Evolutionary conservation across 2,113 vertebrate genomes (phyloP), one percentile per base, ranked within the genome.

Genomic region (Bambusicola thoracicus): DNA sequence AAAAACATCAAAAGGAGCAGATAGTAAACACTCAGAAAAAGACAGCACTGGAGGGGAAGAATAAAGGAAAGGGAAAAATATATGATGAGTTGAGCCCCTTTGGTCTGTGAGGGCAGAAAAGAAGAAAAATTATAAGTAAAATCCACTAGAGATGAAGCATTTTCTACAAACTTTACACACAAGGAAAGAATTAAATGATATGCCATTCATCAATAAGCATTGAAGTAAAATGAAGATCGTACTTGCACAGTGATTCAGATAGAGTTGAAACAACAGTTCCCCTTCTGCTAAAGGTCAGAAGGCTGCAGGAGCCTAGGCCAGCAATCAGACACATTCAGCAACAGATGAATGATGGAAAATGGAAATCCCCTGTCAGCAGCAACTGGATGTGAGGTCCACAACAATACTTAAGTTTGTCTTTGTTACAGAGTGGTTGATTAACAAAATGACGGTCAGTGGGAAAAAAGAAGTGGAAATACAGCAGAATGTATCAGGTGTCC

Each of bases 1-100:
- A 90, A 84, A 90, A 91, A 75, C 58, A 78, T 90, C 72, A 91
- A 72, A 95, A 91, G 43, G 10, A 87, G n/a, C 21, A 81, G 24
- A 85, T 6, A 91, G 41, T 51, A 91, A 81, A n/a, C 30, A 92
- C 12, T 11, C 36, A 93, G 61, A 80, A 92, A 44, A 93, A 12
- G 18, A 83, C 27, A 75, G 80, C 79, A 72, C 79, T 87, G 75
- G 79, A 94, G 29, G 80, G 68, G 34, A 95, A 96, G 34, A 38
- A 95, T 65, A 49, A 11, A 87, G 65, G 89, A 89, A 38, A 40
- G 27, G 16, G 73, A 91, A 93, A 76, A 94, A 81, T 36, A 77
- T 11, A 59, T 4, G 89, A 75, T 29, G 76, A 92, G 61, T 68
- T 85, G 30, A 89, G 51, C 43, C 63, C 75, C 30, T 81, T 89